phyloP scores from a whole-genome alignment of 2,797 vertebrate species.

The Bradypodion ventrale region DNA sequence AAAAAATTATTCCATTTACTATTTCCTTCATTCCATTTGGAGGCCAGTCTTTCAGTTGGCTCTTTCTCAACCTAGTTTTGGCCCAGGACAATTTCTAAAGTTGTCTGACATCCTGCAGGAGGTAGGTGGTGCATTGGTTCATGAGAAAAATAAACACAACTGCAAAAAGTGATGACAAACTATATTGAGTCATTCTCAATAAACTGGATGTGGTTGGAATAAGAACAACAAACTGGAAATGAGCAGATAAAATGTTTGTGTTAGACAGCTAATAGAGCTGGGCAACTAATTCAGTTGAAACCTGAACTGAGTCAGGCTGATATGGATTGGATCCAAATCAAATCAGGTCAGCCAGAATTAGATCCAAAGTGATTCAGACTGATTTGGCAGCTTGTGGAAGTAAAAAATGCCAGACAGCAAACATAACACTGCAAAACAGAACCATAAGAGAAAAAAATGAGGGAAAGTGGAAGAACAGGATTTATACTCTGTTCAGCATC shows the following conservation, averaged over 20 bases:
- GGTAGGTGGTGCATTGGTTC: not conserved
- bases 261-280: not conserved
- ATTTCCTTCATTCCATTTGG: conserved; percentile 4
- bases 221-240: not conserved
- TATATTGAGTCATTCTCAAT: not conserved
- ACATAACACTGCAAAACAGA: too few species aligned
- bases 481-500: too few species aligned
- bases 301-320: too few species aligned
- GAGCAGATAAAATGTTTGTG: not conserved
- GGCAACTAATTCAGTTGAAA: not conserved
- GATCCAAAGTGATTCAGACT: too few species aligned
- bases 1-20: conserved; percentile 16
- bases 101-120: not conserved
- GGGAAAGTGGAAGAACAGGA: too few species aligned
- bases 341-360: too few species aligned
- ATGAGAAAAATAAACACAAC: not conserved
- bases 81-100: not conserved
- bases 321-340: too few species aligned
- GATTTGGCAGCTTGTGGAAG: too few species aligned
- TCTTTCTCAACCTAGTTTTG: not conserved
- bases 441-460: too few species aligned
- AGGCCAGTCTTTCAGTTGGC: not conserved
- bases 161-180: not conserved
- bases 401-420: too few species aligned
- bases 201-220: not conserved